A percentile compares a stretch with the other conserved stretches of the same genome.
Conservation (phyloP, 2,888 invertebrate genomes). For the Metacarcinus magister region DNA sequence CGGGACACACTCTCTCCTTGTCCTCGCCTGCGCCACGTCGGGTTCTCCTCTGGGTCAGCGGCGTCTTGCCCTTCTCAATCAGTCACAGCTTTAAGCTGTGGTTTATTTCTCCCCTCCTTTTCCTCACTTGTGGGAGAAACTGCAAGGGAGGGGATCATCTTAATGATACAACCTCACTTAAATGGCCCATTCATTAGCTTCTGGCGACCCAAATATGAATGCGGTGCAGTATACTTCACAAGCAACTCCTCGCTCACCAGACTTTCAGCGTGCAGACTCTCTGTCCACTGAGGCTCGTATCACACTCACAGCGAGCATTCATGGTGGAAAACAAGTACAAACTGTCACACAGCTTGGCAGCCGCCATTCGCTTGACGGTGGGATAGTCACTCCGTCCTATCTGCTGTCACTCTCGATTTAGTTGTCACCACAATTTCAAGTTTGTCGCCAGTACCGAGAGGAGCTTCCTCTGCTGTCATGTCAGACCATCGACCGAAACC, state of each 20-base stretch:
- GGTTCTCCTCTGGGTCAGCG: constrained; percentile 41
- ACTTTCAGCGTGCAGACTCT: neutral
- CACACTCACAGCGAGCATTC: neutral
- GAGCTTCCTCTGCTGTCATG: neutral
- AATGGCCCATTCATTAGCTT: neutral
- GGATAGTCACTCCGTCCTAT: neutral
- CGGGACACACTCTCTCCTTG: constrained; percentile 60
- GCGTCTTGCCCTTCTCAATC: neutral
- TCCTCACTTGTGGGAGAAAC: neutral
- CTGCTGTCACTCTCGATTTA: neutral
- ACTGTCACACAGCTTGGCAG: neutral
- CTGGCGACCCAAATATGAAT: neutral
- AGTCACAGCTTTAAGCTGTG: constrained; percentile 27
- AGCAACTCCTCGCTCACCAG: neutral
- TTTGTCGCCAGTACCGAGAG: constrained; percentile 34
- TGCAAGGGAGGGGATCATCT: neutral
- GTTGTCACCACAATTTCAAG: constrained; percentile 21
- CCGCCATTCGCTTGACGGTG: neutral
- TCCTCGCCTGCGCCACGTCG: constrained; percentile 47
- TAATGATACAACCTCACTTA: neutral
- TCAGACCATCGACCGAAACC: neutral
- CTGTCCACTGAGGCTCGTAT: neutral
- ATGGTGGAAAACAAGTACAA: neutral
- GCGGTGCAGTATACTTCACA: neutral
- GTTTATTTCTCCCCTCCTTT: neutral